A percentile compares a stretch with the other conserved stretches of the same genome.
Conservation (phyloP, 2,113 vertebrate genomes). For the Merops nubicus region DNA sequence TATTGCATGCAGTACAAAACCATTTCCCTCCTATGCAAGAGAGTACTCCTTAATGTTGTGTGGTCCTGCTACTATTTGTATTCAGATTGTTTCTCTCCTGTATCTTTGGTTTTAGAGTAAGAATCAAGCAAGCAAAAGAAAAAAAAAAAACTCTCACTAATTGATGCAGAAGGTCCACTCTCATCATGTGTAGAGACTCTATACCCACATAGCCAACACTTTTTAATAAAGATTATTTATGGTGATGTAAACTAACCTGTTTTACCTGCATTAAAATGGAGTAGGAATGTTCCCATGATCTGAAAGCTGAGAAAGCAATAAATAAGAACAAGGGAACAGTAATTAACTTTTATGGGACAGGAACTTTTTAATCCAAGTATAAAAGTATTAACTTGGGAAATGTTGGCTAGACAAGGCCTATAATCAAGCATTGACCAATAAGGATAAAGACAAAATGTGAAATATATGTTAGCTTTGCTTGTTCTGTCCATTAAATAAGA, state of each 20-base stretch:
- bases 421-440: background rate
- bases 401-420: background rate
- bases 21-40: background rate
- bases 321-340: background rate
- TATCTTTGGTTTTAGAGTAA: background rate
- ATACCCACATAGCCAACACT: fast-evolving
- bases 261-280: background rate
- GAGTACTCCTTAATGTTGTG: background rate
- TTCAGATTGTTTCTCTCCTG: background rate
- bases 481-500: background rate
- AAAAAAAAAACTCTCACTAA: background rate
- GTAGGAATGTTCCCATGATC: background rate
- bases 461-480: background rate
- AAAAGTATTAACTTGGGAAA: background rate
- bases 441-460: background rate
- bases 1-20: background rate
- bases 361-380: background rate
- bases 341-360: background rate
- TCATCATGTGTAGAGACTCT: background rate
- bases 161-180: background rate
- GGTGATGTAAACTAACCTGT: background rate
- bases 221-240: background rate
- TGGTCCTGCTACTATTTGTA: background rate
- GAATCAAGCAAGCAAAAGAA: background rate
- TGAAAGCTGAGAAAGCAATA: background rate